A percentile compares a stretch with the other conserved stretches of the same genome.
Conservation (phyloP, 2,888 invertebrate species). For the Erynnis tages region DNA sequence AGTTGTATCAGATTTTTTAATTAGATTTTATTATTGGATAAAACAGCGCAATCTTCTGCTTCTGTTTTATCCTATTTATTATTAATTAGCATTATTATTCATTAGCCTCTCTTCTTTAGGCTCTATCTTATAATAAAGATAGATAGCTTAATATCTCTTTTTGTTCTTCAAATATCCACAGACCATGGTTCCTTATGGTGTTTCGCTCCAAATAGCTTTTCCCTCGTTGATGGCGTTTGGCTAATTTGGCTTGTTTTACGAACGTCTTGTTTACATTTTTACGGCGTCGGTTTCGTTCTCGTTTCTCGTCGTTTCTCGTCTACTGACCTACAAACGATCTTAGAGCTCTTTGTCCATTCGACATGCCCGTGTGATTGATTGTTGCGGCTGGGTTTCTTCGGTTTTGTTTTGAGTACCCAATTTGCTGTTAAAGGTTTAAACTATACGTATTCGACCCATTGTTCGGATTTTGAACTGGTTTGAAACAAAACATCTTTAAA, state of each 20-base stretch:
- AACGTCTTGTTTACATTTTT: conserved; percentile 61
- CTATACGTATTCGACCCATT: not conserved
- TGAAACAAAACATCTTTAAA: not conserved
- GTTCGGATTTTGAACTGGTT: not conserved
- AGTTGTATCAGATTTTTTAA: too few species aligned
- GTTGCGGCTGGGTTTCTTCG: conserved; percentile 26
- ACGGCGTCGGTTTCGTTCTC: conserved; percentile 46
- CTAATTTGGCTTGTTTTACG: conserved; percentile 62
- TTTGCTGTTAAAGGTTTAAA: not conserved
- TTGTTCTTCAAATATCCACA: not conserved
- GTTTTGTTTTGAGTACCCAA: conserved; percentile 26
- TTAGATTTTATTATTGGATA: too few species aligned
- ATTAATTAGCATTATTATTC: too few species aligned
- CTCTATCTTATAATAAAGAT: too few species aligned
- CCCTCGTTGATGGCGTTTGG: conserved; percentile 28
- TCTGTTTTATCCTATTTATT: too few species aligned
- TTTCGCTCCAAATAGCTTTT: conserved; percentile 9
- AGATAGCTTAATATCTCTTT: not conserved
- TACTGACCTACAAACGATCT: conserved; percentile 48
- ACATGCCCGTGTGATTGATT: conserved; percentile 11
- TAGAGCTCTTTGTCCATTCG: conserved; percentile 38
- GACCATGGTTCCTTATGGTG: conserved; percentile 4
- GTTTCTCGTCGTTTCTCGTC: conserved; percentile 49
- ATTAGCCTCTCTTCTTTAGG: too few species aligned
- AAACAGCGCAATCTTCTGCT: too few species aligned